Conservation (phyloP, 2,888 invertebrate species). For the Buathra laborator region DNA sequence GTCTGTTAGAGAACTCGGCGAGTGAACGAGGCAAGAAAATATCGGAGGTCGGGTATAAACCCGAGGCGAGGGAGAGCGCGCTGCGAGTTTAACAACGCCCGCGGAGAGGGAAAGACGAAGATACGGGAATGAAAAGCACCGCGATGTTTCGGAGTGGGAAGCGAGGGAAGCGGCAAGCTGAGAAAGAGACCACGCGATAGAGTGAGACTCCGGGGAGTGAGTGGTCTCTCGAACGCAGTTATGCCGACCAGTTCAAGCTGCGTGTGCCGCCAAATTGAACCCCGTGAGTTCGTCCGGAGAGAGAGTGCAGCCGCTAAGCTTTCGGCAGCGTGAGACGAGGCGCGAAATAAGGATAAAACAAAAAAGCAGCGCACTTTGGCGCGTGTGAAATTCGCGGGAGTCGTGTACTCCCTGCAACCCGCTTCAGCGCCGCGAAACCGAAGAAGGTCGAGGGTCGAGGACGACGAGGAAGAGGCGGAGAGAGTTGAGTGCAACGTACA, state of each 20-base stretch:
- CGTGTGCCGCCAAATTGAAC: slow-evolving; percentile 72
- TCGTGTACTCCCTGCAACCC: background rate
- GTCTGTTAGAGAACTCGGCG: slow-evolving; percentile 45
- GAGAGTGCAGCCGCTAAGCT: slow-evolving; percentile 38
- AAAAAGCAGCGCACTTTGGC: slow-evolving; percentile 9
- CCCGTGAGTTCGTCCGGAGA: slow-evolving; percentile 56
- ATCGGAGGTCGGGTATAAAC: slow-evolving; percentile 32
- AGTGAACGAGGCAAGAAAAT: slow-evolving; percentile 32
- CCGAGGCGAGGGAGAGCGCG: slow-evolving; percentile 32
- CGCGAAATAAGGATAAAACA: slow-evolving; percentile 16
- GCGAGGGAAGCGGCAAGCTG: slow-evolving; percentile 52
- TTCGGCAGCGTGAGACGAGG: slow-evolving; percentile 31
- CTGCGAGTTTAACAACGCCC: slow-evolving; percentile 22
- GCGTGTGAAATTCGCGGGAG: background rate
- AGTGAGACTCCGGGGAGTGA: slow-evolving; percentile 73
- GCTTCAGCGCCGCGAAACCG: slow-evolving; percentile 14
- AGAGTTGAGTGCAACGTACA: slow-evolving; percentile 34
- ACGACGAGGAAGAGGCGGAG: slow-evolving; percentile 30
- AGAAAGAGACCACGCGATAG: slow-evolving; percentile 67
- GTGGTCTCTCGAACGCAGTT: slow-evolving; percentile 81
- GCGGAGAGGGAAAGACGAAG: slow-evolving; percentile 62
- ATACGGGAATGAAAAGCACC: slow-evolving; percentile 51
- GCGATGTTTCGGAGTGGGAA: slow-evolving; percentile 40
- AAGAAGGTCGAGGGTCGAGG: slow-evolving; percentile 57
- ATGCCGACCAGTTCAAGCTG: slow-evolving; percentile 82